phyloP scores from a whole-genome alignment of 2,113 vertebrate genomes.

The Lagopus muta region DNA sequence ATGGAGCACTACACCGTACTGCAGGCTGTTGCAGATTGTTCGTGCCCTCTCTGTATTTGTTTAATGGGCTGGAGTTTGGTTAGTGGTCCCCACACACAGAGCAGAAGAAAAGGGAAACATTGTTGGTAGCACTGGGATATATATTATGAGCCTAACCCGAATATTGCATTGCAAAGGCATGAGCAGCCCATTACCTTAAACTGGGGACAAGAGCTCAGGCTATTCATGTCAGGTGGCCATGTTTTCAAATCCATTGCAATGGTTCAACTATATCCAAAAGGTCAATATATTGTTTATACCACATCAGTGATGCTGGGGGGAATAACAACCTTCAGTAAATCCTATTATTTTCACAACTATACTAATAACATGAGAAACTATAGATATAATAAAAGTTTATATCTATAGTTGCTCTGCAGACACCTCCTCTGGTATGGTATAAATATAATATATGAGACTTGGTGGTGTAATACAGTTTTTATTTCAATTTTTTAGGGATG shows the following conservation, averaged over 20 bases:
- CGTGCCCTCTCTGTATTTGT: not conserved
- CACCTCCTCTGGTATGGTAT: conserved; percentile 77
- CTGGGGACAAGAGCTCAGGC: not conserved
- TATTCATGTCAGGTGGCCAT: not conserved
- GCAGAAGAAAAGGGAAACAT: not conserved
- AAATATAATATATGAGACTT: conserved; percentile 80
- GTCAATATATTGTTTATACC: conserved; percentile 70
- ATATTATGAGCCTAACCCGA: not conserved
- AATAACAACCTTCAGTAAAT: conserved; percentile 75
- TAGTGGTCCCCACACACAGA: not conserved
- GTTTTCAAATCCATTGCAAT: conserved; percentile 36
- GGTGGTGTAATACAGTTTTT: conserved; percentile 76
- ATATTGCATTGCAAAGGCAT: not conserved
- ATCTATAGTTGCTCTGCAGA: conserved; percentile 77
- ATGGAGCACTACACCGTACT: not conserved
- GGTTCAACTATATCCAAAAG: conserved; percentile 49
- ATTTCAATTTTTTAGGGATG: conserved; percentile 79
- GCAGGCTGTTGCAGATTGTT: not conserved
- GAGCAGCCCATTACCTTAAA: not conserved
- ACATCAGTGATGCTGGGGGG: conserved; percentile 65
- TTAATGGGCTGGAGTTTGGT: not conserved
- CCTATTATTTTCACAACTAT: conserved; percentile 78
- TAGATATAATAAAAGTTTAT: conserved; percentile 80
- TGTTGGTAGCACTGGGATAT: not conserved
- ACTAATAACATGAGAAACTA: conserved; percentile 79